These are phyloP conservation scores for Parazoanthus darwini DNA, from an alignment of 92 coral and sea anemone species.

Conservation along the genomic window DNA sequence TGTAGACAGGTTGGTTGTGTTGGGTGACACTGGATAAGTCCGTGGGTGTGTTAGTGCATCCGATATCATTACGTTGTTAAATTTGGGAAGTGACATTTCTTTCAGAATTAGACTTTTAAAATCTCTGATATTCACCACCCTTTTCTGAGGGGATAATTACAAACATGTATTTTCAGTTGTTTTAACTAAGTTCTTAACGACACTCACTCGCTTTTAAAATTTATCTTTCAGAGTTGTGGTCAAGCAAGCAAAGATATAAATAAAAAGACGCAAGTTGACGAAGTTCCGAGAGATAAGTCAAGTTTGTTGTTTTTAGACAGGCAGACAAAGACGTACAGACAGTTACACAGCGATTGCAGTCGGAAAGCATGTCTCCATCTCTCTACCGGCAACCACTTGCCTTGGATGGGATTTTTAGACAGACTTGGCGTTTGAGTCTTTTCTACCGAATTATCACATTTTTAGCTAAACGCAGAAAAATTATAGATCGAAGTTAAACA, in stretches of 20 bases:
- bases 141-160: background rate
- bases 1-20: too few species aligned
- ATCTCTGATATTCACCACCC: too few species aligned
- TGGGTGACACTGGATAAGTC: too few species aligned
- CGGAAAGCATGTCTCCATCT: background rate
- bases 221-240: constrained; percentile 9
- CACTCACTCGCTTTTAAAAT: background rate
- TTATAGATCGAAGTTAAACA: too few species aligned
- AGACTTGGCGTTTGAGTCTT: too few species aligned
- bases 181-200: background rate
- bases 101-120: background rate
- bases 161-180: background rate
- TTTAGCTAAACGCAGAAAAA: too few species aligned
- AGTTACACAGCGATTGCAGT: background rate
- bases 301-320: background rate
- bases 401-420: too few species aligned
- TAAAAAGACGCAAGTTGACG: background rate
- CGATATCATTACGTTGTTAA: too few species aligned
- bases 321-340: background rate
- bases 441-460: too few species aligned
- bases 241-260: background rate
- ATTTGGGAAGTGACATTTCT: background rate
- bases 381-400: background rate
- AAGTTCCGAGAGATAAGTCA: background rate
- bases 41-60: too few species aligned